A percentile compares a stretch with the other conserved stretches of the same genome.
Conservation (phyloP, 1,140 invertebrate genomes). For the Coenobita brevimanus region DNA sequence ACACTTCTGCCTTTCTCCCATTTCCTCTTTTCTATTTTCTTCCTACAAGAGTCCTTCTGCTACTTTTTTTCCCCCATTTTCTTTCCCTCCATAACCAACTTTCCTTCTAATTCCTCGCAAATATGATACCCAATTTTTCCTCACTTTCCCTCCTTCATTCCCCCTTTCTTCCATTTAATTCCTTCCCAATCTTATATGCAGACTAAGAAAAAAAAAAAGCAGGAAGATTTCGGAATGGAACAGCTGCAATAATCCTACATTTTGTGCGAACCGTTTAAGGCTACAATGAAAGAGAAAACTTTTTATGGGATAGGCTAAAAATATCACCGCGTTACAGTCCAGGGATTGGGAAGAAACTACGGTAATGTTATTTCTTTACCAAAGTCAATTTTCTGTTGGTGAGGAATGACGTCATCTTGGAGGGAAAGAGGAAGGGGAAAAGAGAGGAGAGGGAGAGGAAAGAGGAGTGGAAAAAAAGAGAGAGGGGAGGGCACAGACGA, state of each 20-base stretch:
- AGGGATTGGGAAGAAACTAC: constrained; percentile 62
- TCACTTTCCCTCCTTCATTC: no score
- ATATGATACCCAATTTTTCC: no score
- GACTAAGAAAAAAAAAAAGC: constrained; percentile 32
- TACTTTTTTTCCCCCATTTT: no score
- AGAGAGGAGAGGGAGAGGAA: not conserved
- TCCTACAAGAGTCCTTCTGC: no score
- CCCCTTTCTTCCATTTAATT: constrained; percentile 51
- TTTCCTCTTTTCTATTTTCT: no score
- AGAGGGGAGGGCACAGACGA: not conserved
- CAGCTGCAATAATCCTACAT: constrained; percentile 62
- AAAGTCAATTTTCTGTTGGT: constrained; percentile 65
- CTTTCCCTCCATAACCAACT: no score
- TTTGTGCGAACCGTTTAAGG: constrained; percentile 62
- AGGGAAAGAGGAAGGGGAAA: not conserved
- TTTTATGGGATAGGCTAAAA: constrained; percentile 66
- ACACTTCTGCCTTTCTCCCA: no score
- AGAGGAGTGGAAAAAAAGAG: not conserved
- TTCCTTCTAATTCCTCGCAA: no score
- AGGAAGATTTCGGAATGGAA: constrained; percentile 58
- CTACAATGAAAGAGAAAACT: constrained; percentile 65
- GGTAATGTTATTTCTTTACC: constrained; percentile 67
- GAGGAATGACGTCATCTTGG: constrained; percentile 48
- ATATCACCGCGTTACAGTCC: constrained; percentile 65
- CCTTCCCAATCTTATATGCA: constrained; percentile 61